Evolutionary conservation across 2,888 invertebrate species (phyloP), one percentile per base, ranked within the genome.

Genomic region (Dilophus febrilis): DNA sequence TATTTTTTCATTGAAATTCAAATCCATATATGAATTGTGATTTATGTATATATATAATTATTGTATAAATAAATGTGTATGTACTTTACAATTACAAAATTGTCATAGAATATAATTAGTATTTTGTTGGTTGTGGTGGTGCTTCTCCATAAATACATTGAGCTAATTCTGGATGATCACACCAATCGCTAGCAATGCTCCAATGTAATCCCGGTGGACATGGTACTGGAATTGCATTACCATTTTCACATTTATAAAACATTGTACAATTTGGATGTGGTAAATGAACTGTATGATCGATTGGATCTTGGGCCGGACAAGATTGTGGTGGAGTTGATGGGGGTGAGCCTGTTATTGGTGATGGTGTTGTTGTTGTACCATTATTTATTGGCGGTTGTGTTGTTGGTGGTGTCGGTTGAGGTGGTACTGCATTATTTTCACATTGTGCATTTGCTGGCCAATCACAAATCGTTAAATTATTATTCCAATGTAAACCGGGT

Each of bases 231-330:
- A 37, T 17, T 22, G 37, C n/a, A 3, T 33, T 7, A 12, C 40
- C 40, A 27, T 27, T 17, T 22, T 32, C 26, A 26, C 40, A 40
- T 27, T 40, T 36, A 31, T 40, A 40, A 33, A 37, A 40, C 30
- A 31, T 40, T 5, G 11, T 13, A 18, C 40, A 40, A 32, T 32
- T 8, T 7, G 16, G 16, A 32, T 37, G 37, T 37, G 37, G 37
- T 12, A 37, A 18, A 16, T 16, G 29, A 12, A 26, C 26, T 29
- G 29, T 11, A 29, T 29, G 16, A 13, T 16, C 16, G 16, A 6
- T 8, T 8, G 28, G 29, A 37, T 37, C 37, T 17, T 37, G 13
- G 7, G 6, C 13, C 3, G 13, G 37, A 34, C 12, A 34, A 19
- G 11, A 7, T 19, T 19, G 3, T 18, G 3, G 13, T 14, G 4